phyloP scores from a whole-genome alignment of 2,888 invertebrate species.

The Drosophila neonasuta region DNA sequence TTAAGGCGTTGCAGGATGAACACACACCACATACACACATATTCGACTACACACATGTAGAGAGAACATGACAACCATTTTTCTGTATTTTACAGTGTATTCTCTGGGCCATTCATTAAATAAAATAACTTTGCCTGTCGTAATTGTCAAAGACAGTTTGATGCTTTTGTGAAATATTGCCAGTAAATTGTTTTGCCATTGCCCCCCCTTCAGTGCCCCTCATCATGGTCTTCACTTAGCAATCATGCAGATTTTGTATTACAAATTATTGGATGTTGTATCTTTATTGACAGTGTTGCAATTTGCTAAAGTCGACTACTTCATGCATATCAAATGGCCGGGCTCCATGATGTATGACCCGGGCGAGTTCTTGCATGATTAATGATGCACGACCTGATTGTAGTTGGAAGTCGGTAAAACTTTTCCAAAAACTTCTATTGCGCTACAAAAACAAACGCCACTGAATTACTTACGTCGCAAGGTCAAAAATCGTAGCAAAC shows the following conservation, averaged over 20 bases:
- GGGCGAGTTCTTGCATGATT: conserved; percentile 51
- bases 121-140: conserved; percentile 69
- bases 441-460: conserved; percentile 16
- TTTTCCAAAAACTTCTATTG: conserved; percentile 17
- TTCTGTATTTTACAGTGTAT: conserved; percentile 38
- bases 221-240: conserved; percentile 5
- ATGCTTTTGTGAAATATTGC: conserved; percentile 73
- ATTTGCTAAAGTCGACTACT: conserved; percentile 67
- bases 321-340: conserved; percentile 68
- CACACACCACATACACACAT: conserved; percentile 25
- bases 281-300: conserved; percentile 72
- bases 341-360: conserved; percentile 60
- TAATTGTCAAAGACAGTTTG: conserved; percentile 78
- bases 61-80: conserved; percentile 47
- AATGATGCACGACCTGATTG: conserved; percentile 51
- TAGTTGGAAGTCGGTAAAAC: conserved; percentile 19
- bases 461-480: conserved; percentile 62
- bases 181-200: conserved; percentile 65
- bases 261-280: conserved; percentile 62
- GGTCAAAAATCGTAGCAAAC: conserved; percentile 71
- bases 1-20: conserved; percentile 61
- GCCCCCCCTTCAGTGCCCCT: background rate
- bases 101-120: conserved; percentile 68
- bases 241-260: conserved; percentile 63
- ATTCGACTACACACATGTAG: background rate